phyloP scores from a whole-genome alignment of 2,113 vertebrate genomes.

The Petaurus breviceps region DNA sequence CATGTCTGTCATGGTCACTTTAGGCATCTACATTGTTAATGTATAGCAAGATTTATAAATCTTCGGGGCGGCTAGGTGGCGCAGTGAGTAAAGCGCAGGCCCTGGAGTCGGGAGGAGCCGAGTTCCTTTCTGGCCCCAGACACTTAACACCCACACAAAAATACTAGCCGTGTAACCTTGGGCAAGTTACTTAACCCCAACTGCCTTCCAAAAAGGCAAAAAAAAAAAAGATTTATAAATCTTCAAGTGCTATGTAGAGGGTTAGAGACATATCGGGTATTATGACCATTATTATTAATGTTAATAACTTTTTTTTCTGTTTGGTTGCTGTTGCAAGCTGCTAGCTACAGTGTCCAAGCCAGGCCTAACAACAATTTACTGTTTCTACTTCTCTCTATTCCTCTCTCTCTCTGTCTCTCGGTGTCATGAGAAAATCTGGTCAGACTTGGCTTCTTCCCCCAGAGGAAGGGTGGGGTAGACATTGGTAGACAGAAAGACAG shows the following conservation, averaged over 20 bases:
- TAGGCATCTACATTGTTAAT: neutral
- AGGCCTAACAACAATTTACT: conserved; percentile 21
- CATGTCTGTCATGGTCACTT: neutral
- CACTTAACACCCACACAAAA: too few relatives aligned
- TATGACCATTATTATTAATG: neutral
- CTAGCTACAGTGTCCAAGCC: conserved; percentile 33
- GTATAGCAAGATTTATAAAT: neutral
- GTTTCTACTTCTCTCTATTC: neutral
- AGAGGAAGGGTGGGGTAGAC: neutral
- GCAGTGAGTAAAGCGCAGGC: too few relatives aligned
- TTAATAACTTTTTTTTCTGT: neutral
- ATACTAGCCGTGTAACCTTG: too few relatives aligned
- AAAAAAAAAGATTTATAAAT: too few relatives aligned
- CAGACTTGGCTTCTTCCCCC: neutral
- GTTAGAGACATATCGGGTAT: neutral
- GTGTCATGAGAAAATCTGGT: neutral
- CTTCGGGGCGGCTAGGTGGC: too few relatives aligned
- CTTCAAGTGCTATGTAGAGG: neutral
- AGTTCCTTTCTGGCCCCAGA: too few relatives aligned
- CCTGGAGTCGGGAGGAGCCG: too few relatives aligned
- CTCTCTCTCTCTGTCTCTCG: neutral
- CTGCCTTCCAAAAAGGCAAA: too few relatives aligned
- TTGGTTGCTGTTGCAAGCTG: neutral
- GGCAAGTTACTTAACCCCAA: too few relatives aligned
- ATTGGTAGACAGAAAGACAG: neutral